These are phyloP conservation scores for Mimas tiliae DNA, from an alignment of 2,888 invertebrate genomes.

Conservation along the genomic window DNA sequence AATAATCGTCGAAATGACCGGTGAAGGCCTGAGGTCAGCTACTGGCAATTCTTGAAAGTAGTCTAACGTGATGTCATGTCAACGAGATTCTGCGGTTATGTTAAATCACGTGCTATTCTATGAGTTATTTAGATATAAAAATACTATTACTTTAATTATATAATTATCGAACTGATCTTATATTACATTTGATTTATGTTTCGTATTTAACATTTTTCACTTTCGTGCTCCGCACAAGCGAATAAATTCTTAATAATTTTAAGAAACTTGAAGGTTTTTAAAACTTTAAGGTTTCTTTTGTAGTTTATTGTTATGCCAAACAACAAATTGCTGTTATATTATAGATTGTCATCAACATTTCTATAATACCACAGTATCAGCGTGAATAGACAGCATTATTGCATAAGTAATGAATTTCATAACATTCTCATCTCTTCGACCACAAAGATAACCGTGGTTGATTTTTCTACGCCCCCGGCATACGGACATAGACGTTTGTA, in stretches of 20 bases:
- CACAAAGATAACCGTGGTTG: conserved; percentile 32
- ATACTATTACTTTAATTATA: too few species aligned
- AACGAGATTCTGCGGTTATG: conserved; percentile 11
- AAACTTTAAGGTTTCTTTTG: too few species aligned
- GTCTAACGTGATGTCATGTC: conserved; percentile 8
- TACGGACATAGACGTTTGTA: conserved; percentile 26
- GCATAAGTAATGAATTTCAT: neutral
- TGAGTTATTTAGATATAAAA: neutral
- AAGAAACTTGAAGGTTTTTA: too few species aligned
- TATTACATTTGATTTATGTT: too few species aligned
- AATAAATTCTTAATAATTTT: too few species aligned
- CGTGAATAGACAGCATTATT: neutral
- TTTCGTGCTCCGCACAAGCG: too few species aligned
- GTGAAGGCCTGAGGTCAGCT: conserved; percentile 20
- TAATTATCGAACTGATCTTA: too few species aligned
- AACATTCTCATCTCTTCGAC: conserved; percentile 23
- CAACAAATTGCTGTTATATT: neutral
- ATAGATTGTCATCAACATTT: neutral
- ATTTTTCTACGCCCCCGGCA: conserved; percentile 34
- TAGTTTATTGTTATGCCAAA: neutral
- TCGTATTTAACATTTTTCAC: too few species aligned
- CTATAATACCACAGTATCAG: neutral
- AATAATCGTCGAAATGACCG: conserved; percentile 10
- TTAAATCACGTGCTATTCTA: neutral
- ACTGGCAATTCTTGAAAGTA: conserved; percentile 30